Percentiles rank a stretch among this genome's conserved stretches.
Conservation (phyloP, 2,113 vertebrate species). For the Mesitornis unicolor region DNA sequence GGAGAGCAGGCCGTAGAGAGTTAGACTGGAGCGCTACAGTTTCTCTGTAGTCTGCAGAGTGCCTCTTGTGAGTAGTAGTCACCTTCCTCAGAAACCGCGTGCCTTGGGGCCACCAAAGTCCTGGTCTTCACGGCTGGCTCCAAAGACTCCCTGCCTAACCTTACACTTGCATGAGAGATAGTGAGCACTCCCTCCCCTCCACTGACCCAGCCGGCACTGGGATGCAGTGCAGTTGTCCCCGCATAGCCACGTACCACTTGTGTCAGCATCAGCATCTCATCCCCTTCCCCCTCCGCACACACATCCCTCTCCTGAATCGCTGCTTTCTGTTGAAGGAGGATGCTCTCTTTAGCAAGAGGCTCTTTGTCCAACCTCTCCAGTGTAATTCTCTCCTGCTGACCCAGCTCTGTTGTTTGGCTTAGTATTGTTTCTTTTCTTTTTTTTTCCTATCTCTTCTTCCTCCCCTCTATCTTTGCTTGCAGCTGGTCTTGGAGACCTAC, state of each 20-base stretch:
- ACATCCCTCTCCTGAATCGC: background rate
- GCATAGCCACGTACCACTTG: slow-evolving; percentile 13
- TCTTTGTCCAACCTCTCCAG: slow-evolving; percentile 65
- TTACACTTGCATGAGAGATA: slow-evolving; percentile 57
- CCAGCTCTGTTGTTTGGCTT: background rate
- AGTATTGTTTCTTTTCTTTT: background rate
- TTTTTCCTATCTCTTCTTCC: background rate
- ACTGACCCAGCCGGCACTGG: slow-evolving; percentile 27
- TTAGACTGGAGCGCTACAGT: slow-evolving; percentile 67
- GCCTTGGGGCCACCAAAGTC: slow-evolving; percentile 14
- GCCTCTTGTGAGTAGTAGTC: slow-evolving; percentile 71
- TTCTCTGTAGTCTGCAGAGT: slow-evolving; percentile 71
- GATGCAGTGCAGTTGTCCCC: background rate
- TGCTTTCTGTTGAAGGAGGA: slow-evolving; percentile 66
- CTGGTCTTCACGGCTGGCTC: background rate
- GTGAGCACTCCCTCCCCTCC: slow-evolving; percentile 47
- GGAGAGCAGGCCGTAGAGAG: slow-evolving; percentile 68
- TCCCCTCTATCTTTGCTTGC: background rate
- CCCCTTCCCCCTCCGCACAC: background rate
- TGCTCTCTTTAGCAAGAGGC: slow-evolving; percentile 64
- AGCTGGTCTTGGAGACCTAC: slow-evolving; percentile 95
- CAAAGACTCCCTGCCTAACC: slow-evolving; percentile 38
- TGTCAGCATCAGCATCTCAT: background rate
- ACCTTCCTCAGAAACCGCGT: slow-evolving; percentile 64
- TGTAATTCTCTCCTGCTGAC: slow-evolving; percentile 38